Evolutionary conservation across 2,113 vertebrate species (phyloP).

Genomic region (Pachypanchax playfairii): DNA sequence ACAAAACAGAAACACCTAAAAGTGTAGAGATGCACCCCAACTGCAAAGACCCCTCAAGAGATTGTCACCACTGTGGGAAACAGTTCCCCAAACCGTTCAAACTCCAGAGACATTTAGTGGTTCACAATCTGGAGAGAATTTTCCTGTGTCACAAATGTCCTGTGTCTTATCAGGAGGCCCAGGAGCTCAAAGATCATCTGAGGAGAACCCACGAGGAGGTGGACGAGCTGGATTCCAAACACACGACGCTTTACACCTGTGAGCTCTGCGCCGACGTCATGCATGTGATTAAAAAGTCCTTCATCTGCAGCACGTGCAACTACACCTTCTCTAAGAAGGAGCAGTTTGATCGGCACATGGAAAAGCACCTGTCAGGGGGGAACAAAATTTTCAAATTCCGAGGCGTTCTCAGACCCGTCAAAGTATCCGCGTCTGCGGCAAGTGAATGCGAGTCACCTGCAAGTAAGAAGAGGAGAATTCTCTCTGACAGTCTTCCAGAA

Average conservation of each 20-base stretch:
- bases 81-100: slow-evolving; percentile 99
- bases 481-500: slow-evolving; percentile 66
- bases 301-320: slow-evolving; percentile 97
- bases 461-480: slow-evolving; percentile 82
- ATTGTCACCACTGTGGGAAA: slow-evolving; percentile 98
- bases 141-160: slow-evolving; percentile 94
- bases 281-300: slow-evolving; percentile 96
- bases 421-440: slow-evolving; percentile 66
- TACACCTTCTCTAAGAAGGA: slow-evolving; percentile 98
- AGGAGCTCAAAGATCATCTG: slow-evolving; percentile 89
- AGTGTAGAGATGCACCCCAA: slow-evolving; percentile 86
- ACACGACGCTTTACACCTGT: slow-evolving; percentile 92
- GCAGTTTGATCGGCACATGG: slow-evolving; percentile 97
- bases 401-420: slow-evolving; percentile 86
- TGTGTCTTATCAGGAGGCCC: slow-evolving; percentile 86
- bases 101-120: slow-evolving; percentile 95
- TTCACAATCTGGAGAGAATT: slow-evolving; percentile 95
- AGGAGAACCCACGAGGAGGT: slow-evolving; percentile 81
- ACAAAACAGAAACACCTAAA: slow-evolving; percentile 80
- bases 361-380: slow-evolving; percentile 88
- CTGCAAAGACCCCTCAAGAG: slow-evolving; percentile 95
- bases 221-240: slow-evolving; percentile 88
- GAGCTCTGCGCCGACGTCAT: slow-evolving; percentile 97
- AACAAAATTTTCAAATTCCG: slow-evolving; percentile 90
- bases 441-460: slow-evolving; percentile 78